phyloP scores from a whole-genome alignment of 2,797 vertebrate species.

The Nannoperca obscura region DNA sequence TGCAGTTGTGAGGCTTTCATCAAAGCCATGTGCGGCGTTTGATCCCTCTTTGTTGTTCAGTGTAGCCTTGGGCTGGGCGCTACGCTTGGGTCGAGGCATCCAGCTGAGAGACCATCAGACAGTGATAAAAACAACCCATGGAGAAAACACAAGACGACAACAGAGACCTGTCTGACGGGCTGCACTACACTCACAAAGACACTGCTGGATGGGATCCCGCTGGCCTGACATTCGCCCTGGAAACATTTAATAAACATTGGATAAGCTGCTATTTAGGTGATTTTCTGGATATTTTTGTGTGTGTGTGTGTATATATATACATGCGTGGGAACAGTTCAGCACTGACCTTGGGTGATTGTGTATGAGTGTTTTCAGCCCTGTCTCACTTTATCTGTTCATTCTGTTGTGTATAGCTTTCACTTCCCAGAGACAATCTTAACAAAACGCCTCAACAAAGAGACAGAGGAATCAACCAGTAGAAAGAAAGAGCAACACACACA shows the following conservation, averaged over 20 bases:
- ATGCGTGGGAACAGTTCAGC: conserved; percentile 53
- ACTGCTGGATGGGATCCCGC: conserved; percentile 43
- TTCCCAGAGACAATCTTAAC: conserved; percentile 72
- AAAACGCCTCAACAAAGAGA: conserved; percentile 64
- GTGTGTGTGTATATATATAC: conserved; percentile 21
- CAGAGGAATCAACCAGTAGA: conserved; percentile 55
- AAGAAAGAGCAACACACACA: conserved; percentile 47
- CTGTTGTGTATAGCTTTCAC: conserved; percentile 47
- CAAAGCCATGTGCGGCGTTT: conserved; percentile 67
- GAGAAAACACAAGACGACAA: conserved; percentile 31
- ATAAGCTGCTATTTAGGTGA: conserved; percentile 66
- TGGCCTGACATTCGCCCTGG: conserved; percentile 72
- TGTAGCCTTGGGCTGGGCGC: conserved; percentile 46
- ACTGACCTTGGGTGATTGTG: conserved; percentile 52
- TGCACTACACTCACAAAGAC: conserved; percentile 32
- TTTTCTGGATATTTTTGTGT: conserved; percentile 46
- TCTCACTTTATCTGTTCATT: conserved; percentile 67
- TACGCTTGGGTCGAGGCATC: conserved; percentile 39
- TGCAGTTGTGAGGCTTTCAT: conserved; percentile 57
- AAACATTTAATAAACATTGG: conserved; percentile 77
- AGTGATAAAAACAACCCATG: conserved; percentile 29
- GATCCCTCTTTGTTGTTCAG: conserved; percentile 65
- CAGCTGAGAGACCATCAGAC: conserved; percentile 60
- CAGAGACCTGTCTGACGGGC: conserved; percentile 7
- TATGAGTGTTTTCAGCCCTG: conserved; percentile 32